These are phyloP conservation scores for Caenorhabditis macrosperma DNA, from an alignment of 2,888 invertebrate species.

Conservation along the genomic window DNA sequence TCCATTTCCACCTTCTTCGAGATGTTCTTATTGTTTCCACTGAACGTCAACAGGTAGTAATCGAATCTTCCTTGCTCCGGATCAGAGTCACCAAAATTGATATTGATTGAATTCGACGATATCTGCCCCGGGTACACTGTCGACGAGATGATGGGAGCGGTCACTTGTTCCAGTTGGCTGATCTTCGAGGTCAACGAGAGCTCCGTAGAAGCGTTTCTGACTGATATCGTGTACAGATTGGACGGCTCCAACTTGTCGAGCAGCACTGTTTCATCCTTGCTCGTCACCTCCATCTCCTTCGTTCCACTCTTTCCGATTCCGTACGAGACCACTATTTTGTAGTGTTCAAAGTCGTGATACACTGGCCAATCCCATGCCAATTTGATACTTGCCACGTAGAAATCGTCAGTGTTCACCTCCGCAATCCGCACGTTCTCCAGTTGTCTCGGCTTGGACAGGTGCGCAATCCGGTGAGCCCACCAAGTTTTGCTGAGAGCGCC, in stretches of 20 bases:
- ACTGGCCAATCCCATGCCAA: constrained; percentile 73
- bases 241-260: constrained; percentile 74
- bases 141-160: constrained; percentile 79
- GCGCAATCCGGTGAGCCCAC: constrained; percentile 75
- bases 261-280: constrained; percentile 64
- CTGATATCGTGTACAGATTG: constrained; percentile 70
- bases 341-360: constrained; percentile 67
- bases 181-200: constrained; percentile 68
- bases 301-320: constrained; percentile 67
- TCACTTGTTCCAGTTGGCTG: constrained; percentile 75
- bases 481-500: constrained; percentile 75
- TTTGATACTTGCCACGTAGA: constrained; percentile 73
- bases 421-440: constrained; percentile 69
- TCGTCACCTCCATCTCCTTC: constrained; percentile 55
- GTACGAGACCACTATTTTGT: constrained; percentile 74
- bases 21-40: constrained; percentile 76
- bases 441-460: constrained; percentile 73
- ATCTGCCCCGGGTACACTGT: constrained; percentile 78
- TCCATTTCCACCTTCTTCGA: constrained; percentile 74
- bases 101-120: constrained; percentile 78
- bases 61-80: constrained; percentile 77
- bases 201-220: constrained; percentile 75
- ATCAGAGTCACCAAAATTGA: constrained; percentile 78
- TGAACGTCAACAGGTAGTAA: constrained; percentile 75
- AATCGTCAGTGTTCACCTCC: constrained; percentile 73